Conservation (phyloP, 2,888 invertebrate species). For the Acleris sparsana region DNA sequence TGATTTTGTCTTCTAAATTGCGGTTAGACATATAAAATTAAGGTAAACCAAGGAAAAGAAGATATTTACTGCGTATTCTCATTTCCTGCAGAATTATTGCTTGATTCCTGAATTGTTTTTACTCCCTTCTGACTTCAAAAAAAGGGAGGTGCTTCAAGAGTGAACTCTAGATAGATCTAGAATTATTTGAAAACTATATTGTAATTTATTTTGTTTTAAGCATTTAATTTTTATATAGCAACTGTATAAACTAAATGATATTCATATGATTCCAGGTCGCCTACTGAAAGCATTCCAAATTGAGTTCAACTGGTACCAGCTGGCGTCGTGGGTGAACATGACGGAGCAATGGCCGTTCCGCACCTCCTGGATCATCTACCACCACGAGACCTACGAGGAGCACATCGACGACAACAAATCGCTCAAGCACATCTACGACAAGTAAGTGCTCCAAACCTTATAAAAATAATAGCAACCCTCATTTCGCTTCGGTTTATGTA, state of each 20-base stretch:
- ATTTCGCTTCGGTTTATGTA: no score
- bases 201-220: no score
- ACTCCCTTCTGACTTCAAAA: no score
- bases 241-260: background rate
- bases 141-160: no score
- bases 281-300: constrained; percentile 98
- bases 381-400: constrained; percentile 95
- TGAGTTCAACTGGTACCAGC: constrained; percentile 99
- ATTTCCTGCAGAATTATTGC: no score
- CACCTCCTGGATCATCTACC: constrained; percentile 98
- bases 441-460: constrained; percentile 83
- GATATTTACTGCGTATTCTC: no score
- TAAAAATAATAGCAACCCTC: background rate
- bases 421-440: constrained; percentile 95
- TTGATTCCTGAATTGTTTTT: no score
- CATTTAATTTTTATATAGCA: background rate
- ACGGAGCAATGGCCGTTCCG: constrained; percentile 99
- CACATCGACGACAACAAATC: constrained; percentile 93
- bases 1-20: background rate
- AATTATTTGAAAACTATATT: no score
- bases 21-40: no score
- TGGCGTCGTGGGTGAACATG: constrained; percentile 99
- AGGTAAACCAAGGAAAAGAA: no score
- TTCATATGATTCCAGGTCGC: constrained; percentile 86
- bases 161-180: no score